Base-by-base conservation (phyloP, 35 echinoderm and acorn worm species). In the Anneissia japonica region DNA sequence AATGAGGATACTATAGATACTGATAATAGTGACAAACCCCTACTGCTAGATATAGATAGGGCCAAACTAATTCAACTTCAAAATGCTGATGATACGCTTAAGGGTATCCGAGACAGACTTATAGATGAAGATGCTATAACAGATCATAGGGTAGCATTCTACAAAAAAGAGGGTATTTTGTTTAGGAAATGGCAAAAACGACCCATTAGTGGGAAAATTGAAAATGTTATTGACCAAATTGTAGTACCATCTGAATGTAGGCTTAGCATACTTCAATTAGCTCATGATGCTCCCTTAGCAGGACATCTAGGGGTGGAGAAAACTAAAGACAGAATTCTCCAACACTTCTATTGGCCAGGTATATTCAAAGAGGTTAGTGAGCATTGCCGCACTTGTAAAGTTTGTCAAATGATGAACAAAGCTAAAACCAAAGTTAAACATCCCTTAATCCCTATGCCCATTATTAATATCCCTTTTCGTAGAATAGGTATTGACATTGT, bases 151-250 rank as follows among this genome's bases (percentile, higher is more conserved):
- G 34, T 9, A 40, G 0, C 21, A 0, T 84, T 84, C 30, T 84
- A 30, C 9, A 6, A 0, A 33, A 84, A 73, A 73, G 30, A 73
- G 13, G 51, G 23, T 10, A 9, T 73, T 14, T 32, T 73, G 84
- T 77, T 28, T 90, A 96, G 37, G 90, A 84, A 36, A 88, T 96
- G 86, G 93, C 92, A 80, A 96, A 83, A 21, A 41, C 17, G 14
- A 35, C 32, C 17, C 0, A 32, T 19, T 35, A 13, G 35, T 1
- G 32, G 36, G 13, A 23, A 0, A 64, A 77, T 11, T 16, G 75
- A 77, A 33, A 77, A 77, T 28, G 75, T 77, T 43, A n/a, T 77
- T 35, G 4, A 72, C 34, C 84, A 86, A 79, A 41, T 86, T 16
- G 84, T 86, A 43, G 84, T 86, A 30, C 84, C 84, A 33, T 3